A percentile compares a stretch with the other conserved stretches of the same genome.
Conservation (phyloP, 2,888 invertebrate species). For the Conops quadrifasciatus region DNA sequence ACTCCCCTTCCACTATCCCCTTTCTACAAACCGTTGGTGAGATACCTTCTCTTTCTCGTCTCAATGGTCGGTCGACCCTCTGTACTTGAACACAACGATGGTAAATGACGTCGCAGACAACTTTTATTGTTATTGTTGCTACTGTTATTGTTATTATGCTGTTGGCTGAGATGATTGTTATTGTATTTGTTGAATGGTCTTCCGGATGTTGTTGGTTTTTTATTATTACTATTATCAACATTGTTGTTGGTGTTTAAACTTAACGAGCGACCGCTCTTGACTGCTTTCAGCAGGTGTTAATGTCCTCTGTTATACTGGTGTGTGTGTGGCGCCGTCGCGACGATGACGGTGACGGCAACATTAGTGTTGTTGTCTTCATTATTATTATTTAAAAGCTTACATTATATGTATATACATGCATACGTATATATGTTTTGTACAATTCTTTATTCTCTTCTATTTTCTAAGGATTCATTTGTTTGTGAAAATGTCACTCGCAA, state of each 20-base stretch:
- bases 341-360: not conserved
- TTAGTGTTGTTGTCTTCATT: not conserved
- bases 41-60: too few species aligned
- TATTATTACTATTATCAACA: not conserved
- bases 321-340: not conserved
- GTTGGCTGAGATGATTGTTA: not conserved
- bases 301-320: constrained; percentile 31
- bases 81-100: not conserved
- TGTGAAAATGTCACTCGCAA: not conserved
- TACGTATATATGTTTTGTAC: not conserved
- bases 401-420: too few species aligned
- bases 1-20: too few species aligned
- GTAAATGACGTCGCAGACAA: not conserved
- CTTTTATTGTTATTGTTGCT: constrained; percentile 17
- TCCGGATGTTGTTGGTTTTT: not conserved
- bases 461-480: constrained; percentile 14
- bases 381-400: constrained; percentile 1
- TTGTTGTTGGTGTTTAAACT: constrained; percentile 10
- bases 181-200: not conserved
- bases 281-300: constrained; percentile 38
- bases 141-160: constrained; percentile 1
- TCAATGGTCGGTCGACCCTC: too few species aligned
- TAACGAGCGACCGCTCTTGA: constrained; percentile 14
- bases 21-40: too few species aligned
- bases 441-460: not conserved